Base-by-base conservation (phyloP, 2,113 vertebrate genomes). In the Dunckerocampus dactyliophorus region DNA sequence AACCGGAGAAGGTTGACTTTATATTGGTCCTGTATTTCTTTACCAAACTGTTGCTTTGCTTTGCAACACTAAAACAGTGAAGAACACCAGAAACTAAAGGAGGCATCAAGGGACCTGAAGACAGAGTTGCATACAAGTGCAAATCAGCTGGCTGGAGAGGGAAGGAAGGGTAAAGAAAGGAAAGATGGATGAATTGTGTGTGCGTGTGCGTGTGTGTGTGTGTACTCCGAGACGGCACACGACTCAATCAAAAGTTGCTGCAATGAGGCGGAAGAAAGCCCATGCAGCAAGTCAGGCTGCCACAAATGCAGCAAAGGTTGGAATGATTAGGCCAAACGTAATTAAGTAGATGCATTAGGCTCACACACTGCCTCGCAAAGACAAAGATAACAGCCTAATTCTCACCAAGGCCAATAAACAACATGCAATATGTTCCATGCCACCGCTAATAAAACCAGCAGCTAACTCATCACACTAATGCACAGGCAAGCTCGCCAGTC, bases 201-300 rank as follows among this genome's bases (percentile, higher is more conserved):
- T 58, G 19, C 65, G 53, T 39, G 31, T 34, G 31, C 8, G 37
- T 39, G 37, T 39, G 37, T 39, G 37, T 43, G 13, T 4, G 39
- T 43, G 69, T 78, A 62, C 49, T 77, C 72, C 49, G 56, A 76
- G 69, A 84, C 82, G 71, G 81, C 70, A 73, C 62, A 81, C 71
- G 67, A 68, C 74, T 84, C 65, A 66, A 65, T 83, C 69, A 82
- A 47, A 43, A 68, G 65, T 59, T 49, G 58, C 75, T 72, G 74
- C 55, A 71, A 34, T 76, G 52, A 73, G 56, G 61, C 56, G 59
- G 37, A 71, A 11, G 37, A 12, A 43, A 43, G 3, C 39, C 3
- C 39, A 43, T 14, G 39, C 39, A 13, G 39, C 39, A 43, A 43
- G 39, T 43, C 3, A 42, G 39, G 24, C 24, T 17, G 51, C 16